Conservation (phyloP, 2,113 vertebrate species). For the Toxotes chatareus region DNA sequence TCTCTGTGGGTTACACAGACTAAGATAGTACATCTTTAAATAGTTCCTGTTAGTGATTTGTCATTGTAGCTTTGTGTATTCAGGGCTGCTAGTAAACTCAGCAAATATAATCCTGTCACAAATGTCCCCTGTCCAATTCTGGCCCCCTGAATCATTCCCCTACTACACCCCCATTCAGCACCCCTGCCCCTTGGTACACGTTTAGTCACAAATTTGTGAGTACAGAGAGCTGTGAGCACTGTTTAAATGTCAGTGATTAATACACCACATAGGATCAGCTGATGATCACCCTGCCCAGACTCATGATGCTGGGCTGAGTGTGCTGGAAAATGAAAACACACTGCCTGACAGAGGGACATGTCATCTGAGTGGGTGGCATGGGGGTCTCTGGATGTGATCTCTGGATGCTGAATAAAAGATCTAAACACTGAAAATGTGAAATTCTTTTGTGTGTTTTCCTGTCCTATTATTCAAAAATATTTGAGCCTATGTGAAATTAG, state of each 20-base stretch:
- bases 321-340: slow-evolving; percentile 5
- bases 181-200: neutral
- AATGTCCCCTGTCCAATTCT: neutral
- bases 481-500: neutral
- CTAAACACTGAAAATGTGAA: neutral
- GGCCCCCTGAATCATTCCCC: neutral
- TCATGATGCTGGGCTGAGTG: slow-evolving; percentile 1
- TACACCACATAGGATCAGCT: neutral
- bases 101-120: slow-evolving; percentile 2
- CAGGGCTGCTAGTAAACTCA: neutral
- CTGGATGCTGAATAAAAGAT: slow-evolving; percentile 9
- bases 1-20: neutral
- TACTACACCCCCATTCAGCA: neutral
- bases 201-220: neutral
- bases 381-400: neutral
- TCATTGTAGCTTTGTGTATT: neutral
- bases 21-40: neutral
- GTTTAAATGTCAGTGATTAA: slow-evolving; percentile 26
- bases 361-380: neutral
- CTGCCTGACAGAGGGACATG: neutral
- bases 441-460: neutral
- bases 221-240: neutral
- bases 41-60: neutral
- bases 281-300: slow-evolving; percentile 9
- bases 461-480: neutral